phyloP scores from a whole-genome alignment of 2,113 vertebrate species.

The Lycaon pictus region DNA sequence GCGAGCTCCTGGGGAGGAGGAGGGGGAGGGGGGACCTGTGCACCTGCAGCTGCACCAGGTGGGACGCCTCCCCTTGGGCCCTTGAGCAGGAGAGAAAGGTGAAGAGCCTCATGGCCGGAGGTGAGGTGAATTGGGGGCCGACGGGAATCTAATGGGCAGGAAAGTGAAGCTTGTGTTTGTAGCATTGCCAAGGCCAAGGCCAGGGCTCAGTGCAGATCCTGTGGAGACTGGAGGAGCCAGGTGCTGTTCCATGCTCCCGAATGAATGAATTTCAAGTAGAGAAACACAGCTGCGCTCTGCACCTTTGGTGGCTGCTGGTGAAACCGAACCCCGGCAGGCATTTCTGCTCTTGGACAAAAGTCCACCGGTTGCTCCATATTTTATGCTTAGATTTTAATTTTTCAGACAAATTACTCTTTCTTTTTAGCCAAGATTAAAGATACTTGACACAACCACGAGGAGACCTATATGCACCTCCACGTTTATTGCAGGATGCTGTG shows the following conservation, averaged over 20 bases:
- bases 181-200: background rate
- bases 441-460: background rate
- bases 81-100: background rate
- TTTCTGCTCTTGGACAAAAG: background rate
- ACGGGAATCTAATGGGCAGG: background rate
- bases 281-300: background rate
- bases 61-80: background rate
- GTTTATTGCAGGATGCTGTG: background rate
- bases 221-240: background rate
- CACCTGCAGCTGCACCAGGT: background rate
- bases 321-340: background rate
- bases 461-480: background rate
- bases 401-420: background rate
- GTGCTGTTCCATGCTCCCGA: background rate
- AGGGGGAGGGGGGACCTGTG: too few relatives aligned
- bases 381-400: constrained; percentile 36
- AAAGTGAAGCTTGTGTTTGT: background rate
- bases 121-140: background rate
- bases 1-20: too few relatives aligned
- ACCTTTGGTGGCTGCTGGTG: background rate
- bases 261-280: background rate
- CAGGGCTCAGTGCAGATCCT: background rate
- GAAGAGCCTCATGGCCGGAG: background rate
- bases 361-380: background rate
- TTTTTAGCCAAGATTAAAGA: background rate